Percentiles rank a stretch among this genome's conserved stretches.
These are phyloP conservation scores for Sula dactylatra DNA, from an alignment of 2,113 vertebrate species.

Conservation along the genomic window DNA sequence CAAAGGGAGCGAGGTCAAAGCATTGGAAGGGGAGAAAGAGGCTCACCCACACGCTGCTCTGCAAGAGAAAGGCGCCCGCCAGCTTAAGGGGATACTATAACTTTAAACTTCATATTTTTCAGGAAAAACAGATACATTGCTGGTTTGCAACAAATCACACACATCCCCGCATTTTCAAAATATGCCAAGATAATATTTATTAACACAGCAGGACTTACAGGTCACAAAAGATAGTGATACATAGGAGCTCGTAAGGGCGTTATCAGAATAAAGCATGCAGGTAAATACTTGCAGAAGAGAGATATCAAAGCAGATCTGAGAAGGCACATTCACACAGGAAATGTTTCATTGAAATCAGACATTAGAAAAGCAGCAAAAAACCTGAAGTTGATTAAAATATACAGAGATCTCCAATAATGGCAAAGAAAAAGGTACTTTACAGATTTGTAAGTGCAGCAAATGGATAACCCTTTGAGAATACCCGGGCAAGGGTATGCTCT, in stretches of 20 bases:
- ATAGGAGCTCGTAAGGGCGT: constrained; percentile 79
- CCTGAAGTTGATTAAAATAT: constrained; percentile 68
- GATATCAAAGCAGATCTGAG: constrained; percentile 84
- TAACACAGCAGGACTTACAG: constrained; percentile 93
- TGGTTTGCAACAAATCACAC: constrained; percentile 80
- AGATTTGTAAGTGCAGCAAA: constrained; percentile 61
- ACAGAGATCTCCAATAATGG: constrained; percentile 81
- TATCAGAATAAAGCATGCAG: constrained; percentile 79
- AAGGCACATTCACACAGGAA: constrained; percentile 96
- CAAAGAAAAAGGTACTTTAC: constrained; percentile 75
- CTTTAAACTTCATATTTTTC: constrained; percentile 52
- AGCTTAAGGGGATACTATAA: constrained; percentile 15
- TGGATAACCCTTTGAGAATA: constrained; percentile 80
- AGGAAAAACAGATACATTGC: neutral
- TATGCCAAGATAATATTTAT: constrained; percentile 98
- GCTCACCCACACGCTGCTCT: neutral
- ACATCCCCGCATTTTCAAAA: constrained; percentile 88
- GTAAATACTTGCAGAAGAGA: constrained; percentile 75
- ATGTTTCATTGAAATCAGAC: constrained; percentile 79
- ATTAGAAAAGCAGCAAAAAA: constrained; percentile 72
- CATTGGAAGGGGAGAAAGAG: neutral
- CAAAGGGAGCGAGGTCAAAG: neutral
- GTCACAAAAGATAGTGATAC: constrained; percentile 93
- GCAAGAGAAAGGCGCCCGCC: neutral
- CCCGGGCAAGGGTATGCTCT: neutral